These are phyloP conservation scores for Dicrostonyx torquatus DNA, from an alignment of 2,797 vertebrate genomes.

Conservation along the genomic window DNA sequence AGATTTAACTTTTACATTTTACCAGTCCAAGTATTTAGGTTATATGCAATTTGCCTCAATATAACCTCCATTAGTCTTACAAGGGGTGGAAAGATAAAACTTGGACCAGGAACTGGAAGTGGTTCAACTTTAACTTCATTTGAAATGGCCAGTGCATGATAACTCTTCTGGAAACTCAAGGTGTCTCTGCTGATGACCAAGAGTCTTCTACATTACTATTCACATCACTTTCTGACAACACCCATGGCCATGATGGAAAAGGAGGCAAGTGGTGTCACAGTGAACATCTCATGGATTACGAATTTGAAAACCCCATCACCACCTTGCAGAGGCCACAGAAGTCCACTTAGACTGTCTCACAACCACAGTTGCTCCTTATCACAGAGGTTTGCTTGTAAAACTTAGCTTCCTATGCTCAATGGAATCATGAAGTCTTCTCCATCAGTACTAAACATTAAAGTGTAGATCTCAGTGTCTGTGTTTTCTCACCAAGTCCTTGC, in stretches of 20 bases:
- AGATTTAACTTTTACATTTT: not conserved
- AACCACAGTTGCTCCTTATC: not conserved
- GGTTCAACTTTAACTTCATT: constrained; percentile 36
- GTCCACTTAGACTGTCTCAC: not conserved
- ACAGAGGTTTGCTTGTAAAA: not conserved
- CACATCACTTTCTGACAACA: not conserved
- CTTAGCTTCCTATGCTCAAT: not conserved
- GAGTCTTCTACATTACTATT: not conserved
- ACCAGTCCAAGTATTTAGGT: not conserved
- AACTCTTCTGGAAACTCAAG: constrained; percentile 20
- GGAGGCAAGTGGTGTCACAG: not conserved
- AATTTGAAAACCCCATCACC: not conserved
- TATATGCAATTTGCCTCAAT: not conserved
- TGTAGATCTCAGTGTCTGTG: not conserved
- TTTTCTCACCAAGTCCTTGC: constrained; percentile 34
- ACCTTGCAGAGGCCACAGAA: not conserved
- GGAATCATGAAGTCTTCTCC: not conserved
- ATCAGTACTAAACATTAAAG: not conserved
- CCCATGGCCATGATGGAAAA: not conserved
- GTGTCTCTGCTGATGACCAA: not conserved
- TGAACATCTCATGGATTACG: not conserved
- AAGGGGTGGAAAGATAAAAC: not conserved
- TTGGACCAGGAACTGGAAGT: not conserved
- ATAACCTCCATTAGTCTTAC: not conserved
- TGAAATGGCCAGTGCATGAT: not conserved